Conservation (phyloP, 2,888 invertebrate species). For the Notodonta dromedarius region DNA sequence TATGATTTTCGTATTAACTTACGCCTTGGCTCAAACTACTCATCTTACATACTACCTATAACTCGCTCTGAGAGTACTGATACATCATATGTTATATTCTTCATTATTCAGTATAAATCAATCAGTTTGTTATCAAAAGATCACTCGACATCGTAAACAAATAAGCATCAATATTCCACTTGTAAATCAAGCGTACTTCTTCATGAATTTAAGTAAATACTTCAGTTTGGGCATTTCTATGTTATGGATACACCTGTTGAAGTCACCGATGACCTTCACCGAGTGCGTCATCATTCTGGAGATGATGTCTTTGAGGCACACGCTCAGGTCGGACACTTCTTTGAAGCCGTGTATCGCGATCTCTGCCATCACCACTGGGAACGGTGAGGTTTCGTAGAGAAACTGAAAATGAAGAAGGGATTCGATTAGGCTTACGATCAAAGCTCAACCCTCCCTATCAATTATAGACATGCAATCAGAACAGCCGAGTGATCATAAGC, state of each 20-base stretch:
- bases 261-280: constrained; percentile 79
- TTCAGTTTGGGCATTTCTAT: constrained; percentile 81
- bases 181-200: constrained; percentile 64
- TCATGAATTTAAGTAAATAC: constrained; percentile 78
- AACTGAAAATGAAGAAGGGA: constrained; percentile 60
- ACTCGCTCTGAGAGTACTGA: no score
- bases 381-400: constrained; percentile 78
- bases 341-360: constrained; percentile 80
- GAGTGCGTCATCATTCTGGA: constrained; percentile 81
- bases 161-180: not conserved
- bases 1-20: no score
- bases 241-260: constrained; percentile 79
- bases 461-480: no score
- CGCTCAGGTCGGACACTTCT: constrained; percentile 77
- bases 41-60: no score
- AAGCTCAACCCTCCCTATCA: no score
- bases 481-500: no score
- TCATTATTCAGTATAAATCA: no score
- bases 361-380: constrained; percentile 79
- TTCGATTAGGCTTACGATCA: no score
- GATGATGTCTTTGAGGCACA: constrained; percentile 78
- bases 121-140: no score
- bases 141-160: not conserved
- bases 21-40: no score
- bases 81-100: no score